Conservation (phyloP, 2,113 vertebrate genomes). For the Tyto alba region DNA sequence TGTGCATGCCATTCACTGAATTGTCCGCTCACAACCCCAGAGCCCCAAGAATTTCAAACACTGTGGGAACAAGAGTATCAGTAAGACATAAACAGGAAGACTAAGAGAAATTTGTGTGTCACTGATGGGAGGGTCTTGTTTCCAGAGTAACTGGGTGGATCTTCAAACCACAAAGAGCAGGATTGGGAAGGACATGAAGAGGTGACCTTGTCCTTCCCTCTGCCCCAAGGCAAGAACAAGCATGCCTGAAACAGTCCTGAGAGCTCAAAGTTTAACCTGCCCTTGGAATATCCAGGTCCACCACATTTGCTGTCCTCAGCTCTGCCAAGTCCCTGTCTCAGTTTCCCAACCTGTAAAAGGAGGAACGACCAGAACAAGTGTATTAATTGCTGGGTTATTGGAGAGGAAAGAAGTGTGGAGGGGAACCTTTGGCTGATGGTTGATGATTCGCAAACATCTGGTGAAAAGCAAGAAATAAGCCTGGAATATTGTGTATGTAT, state of each 20-base stretch:
- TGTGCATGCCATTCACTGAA: not conserved
- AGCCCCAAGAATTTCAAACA: not conserved
- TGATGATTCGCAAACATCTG: not conserved
- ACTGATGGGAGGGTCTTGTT: not conserved
- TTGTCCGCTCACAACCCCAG: rapidly evolving
- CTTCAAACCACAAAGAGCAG: not conserved
- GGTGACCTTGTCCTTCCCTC: not conserved
- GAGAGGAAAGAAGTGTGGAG: not conserved
- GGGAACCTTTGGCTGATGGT: not conserved
- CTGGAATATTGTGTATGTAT: not conserved
- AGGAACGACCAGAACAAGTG: not conserved
- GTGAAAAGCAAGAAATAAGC: not conserved
- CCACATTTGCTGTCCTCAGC: not conserved
- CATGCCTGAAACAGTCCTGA: not conserved
- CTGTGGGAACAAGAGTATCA: not conserved
- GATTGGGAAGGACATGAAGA: not conserved
- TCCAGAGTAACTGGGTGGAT: slow-evolving; percentile 1
- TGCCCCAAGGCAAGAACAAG: not conserved
- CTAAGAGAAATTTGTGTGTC: not conserved
- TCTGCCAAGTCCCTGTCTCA: not conserved
- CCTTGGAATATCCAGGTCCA: not conserved
- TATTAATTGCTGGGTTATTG: not conserved
- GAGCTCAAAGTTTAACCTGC: not conserved
- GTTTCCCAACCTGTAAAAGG: not conserved
- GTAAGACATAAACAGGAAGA: not conserved